Conservation (phyloP, 2,888 invertebrate species). For the Phlogophora meticulosa region DNA sequence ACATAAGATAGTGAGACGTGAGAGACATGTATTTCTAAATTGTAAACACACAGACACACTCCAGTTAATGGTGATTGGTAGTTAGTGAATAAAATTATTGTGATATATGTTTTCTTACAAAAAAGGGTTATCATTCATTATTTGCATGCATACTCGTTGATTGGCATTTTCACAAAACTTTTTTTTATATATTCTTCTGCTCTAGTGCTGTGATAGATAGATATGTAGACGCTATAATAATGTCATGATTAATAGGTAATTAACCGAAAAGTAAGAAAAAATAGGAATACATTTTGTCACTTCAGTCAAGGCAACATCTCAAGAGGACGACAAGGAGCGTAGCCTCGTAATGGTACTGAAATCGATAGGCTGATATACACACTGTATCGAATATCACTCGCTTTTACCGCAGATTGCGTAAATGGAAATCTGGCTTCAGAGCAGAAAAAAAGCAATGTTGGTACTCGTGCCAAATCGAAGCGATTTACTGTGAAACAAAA, state of each 20-base stretch:
- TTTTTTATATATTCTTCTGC: too few relatives aligned
- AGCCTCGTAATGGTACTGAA: slow-evolving; percentile 72
- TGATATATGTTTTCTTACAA: too few relatives aligned
- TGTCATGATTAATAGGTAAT: neutral
- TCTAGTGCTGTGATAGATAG: too few relatives aligned
- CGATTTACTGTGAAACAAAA: slow-evolving; percentile 60
- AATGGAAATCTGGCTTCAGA: slow-evolving; percentile 78
- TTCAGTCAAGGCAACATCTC: slow-evolving; percentile 4
- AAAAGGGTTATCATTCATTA: too few relatives aligned
- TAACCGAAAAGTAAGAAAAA: neutral
- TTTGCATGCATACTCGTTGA: too few relatives aligned
- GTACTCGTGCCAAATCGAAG: slow-evolving; percentile 70
- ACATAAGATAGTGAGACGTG: too few relatives aligned
- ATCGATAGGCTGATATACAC: slow-evolving; percentile 76
- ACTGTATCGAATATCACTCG: slow-evolving; percentile 76
- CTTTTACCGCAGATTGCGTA: slow-evolving; percentile 83
- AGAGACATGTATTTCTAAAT: too few relatives aligned
- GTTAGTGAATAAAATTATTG: too few relatives aligned
- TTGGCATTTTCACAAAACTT: too few relatives aligned
- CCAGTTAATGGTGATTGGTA: too few relatives aligned
- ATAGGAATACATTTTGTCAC: neutral
- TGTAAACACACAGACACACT: too few relatives aligned
- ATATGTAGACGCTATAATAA: too few relatives aligned
- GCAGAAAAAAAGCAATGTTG: slow-evolving; percentile 75
- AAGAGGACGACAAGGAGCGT: slow-evolving; percentile 24